Base-by-base conservation (phyloP, 2,888 invertebrate species). In the Achlya flavicornis region DNA sequence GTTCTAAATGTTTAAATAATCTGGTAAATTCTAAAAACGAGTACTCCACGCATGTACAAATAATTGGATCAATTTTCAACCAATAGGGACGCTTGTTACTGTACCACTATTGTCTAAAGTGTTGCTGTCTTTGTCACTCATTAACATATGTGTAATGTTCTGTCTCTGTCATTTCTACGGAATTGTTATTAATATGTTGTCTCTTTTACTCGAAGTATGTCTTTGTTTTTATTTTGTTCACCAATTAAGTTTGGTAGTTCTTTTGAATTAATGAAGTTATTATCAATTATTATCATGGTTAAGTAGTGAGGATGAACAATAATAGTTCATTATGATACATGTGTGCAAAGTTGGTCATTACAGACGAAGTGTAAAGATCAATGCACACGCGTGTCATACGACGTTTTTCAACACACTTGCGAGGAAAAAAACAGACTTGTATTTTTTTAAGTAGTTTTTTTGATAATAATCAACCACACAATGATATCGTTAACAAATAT, bases 1-100 rank as follows among this genome's bases (percentile, higher is more conserved):
- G 53, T 53, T 53, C 5, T 19, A 19, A 53, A 19, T 19, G 7
- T 53, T 19, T 12, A 19, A 41, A 12, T 41, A 41, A 41, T 12
- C 10, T 41, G 3, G 41, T 41, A 14, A 43, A 43, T 60, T 66
- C 69, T 63, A 63, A 60, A 61, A 66, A 66, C 70, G 70, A 77
- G 76, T 77, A 73, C 79, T 73, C 78, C 43, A 57, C 79, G 79
- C 78, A 78, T 72, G 70, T 75, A 76, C 78, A 78, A 77, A 72
- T 76, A 77, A 79, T 76, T 77, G 78, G 78, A 70, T 73, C 68
- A 67, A 41, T 61, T 26, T 63, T 38, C 59, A 63, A 64, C 78
- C 78, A 79, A 79, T 79, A 64, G 67, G 53, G 57, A n/a, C 12
- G n/a, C 65, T 11, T 61, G 58, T 67, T 16, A 58, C 57, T 71